Evolutionary conservation across 2,888 invertebrate species (phyloP).

Genomic region (Psococerastis gibbosa): DNA sequence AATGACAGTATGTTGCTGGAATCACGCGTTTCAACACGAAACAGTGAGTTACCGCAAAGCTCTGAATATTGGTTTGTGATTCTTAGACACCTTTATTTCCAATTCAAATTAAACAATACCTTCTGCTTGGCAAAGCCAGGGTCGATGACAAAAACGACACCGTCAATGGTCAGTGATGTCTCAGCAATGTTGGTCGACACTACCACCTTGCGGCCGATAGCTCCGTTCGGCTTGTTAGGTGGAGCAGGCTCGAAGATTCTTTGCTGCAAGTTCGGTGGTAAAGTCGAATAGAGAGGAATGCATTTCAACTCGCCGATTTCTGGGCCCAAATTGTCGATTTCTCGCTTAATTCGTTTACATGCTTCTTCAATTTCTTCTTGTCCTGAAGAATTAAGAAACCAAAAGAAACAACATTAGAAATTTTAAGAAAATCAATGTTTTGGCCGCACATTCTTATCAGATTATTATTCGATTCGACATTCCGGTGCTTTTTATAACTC

Average conservation of each 20-base stretch:
- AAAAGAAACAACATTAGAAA: constrained; percentile 3
- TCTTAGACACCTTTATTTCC: no score
- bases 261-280: constrained; percentile 93
- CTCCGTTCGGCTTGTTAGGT: constrained; percentile 71
- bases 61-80: no score
- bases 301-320: constrained; percentile 96
- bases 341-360: constrained; percentile 89
- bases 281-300: constrained; percentile 94
- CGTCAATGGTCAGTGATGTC: constrained; percentile 96
- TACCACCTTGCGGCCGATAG: constrained; percentile 81
- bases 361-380: constrained; percentile 97
- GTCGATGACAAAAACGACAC: constrained; percentile 98
- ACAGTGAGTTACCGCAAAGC: no score
- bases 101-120: constrained; percentile 27
- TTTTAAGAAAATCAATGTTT: no score
- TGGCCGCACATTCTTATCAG: no score
- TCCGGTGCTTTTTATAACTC: no score
- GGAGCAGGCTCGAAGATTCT: constrained; percentile 95
- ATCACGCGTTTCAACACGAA: no score
- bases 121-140: constrained; percentile 99
- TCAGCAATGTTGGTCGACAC: constrained; percentile 99
- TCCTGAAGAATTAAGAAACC: constrained; percentile 26
- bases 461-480: no score
- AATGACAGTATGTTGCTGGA: no score
- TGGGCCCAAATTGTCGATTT: constrained; percentile 88